These are phyloP conservation scores for Clivina fossor DNA, from an alignment of 2,888 invertebrate genomes.

Conservation along the genomic window DNA sequence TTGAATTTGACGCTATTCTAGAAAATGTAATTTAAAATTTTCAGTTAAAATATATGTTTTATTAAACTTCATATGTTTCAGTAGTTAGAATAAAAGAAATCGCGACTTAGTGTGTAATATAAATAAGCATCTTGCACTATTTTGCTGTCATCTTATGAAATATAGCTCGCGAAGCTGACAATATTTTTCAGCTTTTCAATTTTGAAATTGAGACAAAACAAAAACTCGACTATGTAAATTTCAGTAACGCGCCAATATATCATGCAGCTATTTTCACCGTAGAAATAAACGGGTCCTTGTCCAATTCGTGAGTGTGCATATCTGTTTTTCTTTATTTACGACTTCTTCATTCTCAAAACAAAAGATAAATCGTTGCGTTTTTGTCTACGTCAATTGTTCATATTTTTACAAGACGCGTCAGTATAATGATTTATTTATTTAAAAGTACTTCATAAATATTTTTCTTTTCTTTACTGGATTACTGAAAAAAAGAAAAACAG, in stretches of 20 bases:
- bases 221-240: slow-evolving; percentile 29
- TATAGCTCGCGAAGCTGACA: slow-evolving; percentile 15
- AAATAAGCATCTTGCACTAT: no score
- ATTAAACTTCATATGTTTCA: no score
- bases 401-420: slow-evolving; percentile 25
- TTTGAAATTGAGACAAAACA: slow-evolving; percentile 29
- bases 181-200: slow-evolving; percentile 29
- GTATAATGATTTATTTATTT: no score
- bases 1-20: no score
- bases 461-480: no score
- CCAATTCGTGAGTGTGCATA: slow-evolving; percentile 20
- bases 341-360: slow-evolving; percentile 23
- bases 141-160: no score
- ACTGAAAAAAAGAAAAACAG: no score
- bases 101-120: no score
- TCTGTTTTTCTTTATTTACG: slow-evolving; percentile 24
- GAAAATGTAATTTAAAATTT: no score
- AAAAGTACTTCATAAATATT: no score
- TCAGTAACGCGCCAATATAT: slow-evolving; percentile 25
- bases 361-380: slow-evolving; percentile 29
- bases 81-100: no score
- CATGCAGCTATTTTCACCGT: slow-evolving; percentile 13
- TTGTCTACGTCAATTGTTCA: slow-evolving; percentile 30
- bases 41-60: no score
- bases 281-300: slow-evolving; percentile 23